A percentile compares a stretch with the other conserved stretches of the same genome.
Conservation (phyloP, 2,888 invertebrate genomes). For the Hermaeophaga mercurialis region DNA sequence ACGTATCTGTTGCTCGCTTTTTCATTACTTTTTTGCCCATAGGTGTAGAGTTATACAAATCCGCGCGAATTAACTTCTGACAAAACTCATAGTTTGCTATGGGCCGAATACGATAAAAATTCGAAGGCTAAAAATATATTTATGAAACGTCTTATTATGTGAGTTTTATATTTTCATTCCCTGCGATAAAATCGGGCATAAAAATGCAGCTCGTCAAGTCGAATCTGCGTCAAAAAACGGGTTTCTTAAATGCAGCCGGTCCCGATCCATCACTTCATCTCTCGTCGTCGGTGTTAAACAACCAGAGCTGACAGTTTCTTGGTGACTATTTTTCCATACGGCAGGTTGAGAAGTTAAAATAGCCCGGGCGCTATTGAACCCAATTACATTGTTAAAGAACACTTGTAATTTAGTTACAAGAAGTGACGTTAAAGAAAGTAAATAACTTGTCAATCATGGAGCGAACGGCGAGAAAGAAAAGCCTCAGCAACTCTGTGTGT, state of each 20-base stretch:
- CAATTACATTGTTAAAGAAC: conserved; percentile 38
- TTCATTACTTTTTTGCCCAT: no score
- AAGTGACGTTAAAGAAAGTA: conserved; percentile 48
- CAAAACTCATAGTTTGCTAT: no score
- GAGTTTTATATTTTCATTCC: not conserved
- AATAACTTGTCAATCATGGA: conserved; percentile 51
- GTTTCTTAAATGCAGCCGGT: not conserved
- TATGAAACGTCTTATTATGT: no score
- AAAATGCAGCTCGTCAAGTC: not conserved
- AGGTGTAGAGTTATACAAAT: no score
- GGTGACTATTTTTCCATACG: conserved; percentile 19
- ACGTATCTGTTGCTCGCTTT: no score
- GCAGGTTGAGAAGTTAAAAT: conserved; percentile 31
- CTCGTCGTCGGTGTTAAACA: conserved; percentile 2
- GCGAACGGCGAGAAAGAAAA: conserved; percentile 46
- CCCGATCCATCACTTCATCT: conserved; percentile 3
- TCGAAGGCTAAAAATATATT: no score
- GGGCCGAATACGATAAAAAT: no score
- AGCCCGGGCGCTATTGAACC: conserved; percentile 31
- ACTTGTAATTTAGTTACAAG: conserved; percentile 41
- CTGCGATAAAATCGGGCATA: not conserved
- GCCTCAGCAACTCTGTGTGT: not conserved
- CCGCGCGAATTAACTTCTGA: no score
- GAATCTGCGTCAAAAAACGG: not conserved
- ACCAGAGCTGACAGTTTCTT: conserved; percentile 17